phyloP scores from a whole-genome alignment of 2,888 invertebrate species.

The Drosophila paranaensis region DNA sequence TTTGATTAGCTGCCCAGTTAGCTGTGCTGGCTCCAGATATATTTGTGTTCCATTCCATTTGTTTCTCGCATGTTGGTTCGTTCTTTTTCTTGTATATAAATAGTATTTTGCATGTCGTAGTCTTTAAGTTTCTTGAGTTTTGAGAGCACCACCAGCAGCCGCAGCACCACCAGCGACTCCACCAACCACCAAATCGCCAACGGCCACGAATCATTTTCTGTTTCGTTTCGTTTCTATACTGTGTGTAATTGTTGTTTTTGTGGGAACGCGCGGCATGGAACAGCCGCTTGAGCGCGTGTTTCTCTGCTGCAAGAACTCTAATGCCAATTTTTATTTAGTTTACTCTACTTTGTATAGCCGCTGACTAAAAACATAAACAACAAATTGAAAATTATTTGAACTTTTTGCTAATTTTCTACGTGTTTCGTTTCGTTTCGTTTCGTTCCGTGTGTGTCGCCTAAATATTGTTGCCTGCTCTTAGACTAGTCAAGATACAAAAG shows the following conservation, averaged over 20 bases:
- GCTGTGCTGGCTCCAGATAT: constrained; percentile 50
- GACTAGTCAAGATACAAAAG: constrained; percentile 53
- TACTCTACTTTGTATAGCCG: constrained; percentile 14
- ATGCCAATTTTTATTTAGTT: constrained; percentile 6
- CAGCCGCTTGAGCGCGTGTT: constrained; percentile 20
- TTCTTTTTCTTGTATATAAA: constrained; percentile 25
- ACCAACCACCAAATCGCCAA: constrained; percentile 57
- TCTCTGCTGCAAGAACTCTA: constrained; percentile 12
- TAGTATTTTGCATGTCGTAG: constrained; percentile 57
- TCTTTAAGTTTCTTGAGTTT: constrained; percentile 11
- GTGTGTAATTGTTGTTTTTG: constrained; percentile 6
- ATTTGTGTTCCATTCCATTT: constrained; percentile 22
- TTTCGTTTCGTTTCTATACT: constrained; percentile 16
- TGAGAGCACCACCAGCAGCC: constrained; percentile 17
- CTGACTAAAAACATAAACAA: constrained; percentile 5
- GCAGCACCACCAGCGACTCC: constrained; percentile 32
- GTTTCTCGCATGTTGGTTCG: constrained; percentile 37
- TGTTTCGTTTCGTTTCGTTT: constrained; percentile 43
- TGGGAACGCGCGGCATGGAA: constrained; percentile 31
- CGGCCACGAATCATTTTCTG: constrained; percentile 26
- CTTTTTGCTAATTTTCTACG: constrained; percentile 24
- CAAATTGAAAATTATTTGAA: not conserved
- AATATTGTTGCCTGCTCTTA: constrained; percentile 58
- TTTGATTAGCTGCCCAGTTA: constrained; percentile 45
- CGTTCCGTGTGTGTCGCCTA: constrained; percentile 38